Base-by-base conservation (phyloP, 2,888 invertebrate species). In the Anticlea derivata region DNA sequence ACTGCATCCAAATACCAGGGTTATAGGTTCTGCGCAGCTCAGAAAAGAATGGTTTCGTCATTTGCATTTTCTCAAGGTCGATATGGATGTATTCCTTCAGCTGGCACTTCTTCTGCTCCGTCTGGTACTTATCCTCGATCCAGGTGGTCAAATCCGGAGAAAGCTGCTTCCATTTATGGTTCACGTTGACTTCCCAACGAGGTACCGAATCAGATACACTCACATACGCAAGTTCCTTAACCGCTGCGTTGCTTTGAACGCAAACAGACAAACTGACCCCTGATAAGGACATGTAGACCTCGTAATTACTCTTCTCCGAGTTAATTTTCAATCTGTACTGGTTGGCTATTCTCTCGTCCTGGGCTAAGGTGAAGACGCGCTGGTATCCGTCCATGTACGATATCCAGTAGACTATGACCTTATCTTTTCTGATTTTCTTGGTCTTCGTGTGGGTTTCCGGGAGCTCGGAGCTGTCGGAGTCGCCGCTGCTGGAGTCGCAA, bases 1-100 rank as follows among this genome's bases (percentile, higher is more conserved):
- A 88, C 64, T 96, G 95, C 58, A 95, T 65, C 94, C 95, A 96
- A 30, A 96, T 69, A 0, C 94, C 96, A 0, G 96, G 96, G 47
- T 92, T 92, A 71, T 95, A 95, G 0, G 93, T 93, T 29, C 97
- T 88, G 30, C 95, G 82, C 13, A 97, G 76, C 68, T 95, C 95
- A 0, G 96, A 96, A 70, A 95, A 96, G 80, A 96, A 96, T 0
- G 97, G 96, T 75, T 96, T 96, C 0, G 95, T 94, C 95, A 97
- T 96, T 65, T 95, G 95, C 96, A 97, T 96, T 76, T 95, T 95
- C 39, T 93, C 93, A 61, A 97, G 92, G 73, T 96, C 96, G 46
- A 96, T 94, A 90, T 96, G 86, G 5, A 96, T 93, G 73, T 94
- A 95, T 72, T 96, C 95, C 73, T 95, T 95, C 33, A 96, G 79